Conservation (phyloP, 2,797 vertebrate species). For the Phataginus tricuspis region DNA sequence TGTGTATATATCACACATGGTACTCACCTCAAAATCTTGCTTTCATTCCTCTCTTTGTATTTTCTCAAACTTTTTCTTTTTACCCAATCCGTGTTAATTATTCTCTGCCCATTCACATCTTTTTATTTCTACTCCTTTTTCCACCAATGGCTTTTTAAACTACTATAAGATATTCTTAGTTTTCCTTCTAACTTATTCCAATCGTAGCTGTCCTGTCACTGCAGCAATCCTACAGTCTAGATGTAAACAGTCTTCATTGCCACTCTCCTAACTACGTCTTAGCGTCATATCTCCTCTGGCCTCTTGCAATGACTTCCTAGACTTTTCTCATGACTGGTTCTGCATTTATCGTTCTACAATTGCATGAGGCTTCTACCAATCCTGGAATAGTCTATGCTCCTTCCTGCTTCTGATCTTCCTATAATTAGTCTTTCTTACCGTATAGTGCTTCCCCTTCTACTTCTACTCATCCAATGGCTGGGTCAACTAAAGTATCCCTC, state of each 20-base stretch:
- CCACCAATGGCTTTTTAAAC: neutral
- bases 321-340: neutral
- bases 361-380: neutral
- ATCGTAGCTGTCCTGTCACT: neutral
- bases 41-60: neutral
- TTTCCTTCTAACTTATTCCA: neutral
- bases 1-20: neutral
- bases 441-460: neutral
- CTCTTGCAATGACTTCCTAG: neutral
- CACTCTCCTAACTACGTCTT: neutral
- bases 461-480: neutral
- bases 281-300: neutral
- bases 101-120: neutral
- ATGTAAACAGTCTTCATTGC: neutral
- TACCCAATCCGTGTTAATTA: neutral
- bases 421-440: neutral
- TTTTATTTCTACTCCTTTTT: neutral
- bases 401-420: neutral
- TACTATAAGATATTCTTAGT: neutral
- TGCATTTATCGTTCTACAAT: neutral
- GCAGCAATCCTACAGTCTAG: neutral
- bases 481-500: neutral
- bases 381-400: neutral
- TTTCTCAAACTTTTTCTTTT: neutral
- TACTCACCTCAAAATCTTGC: neutral